A percentile compares a stretch with the other conserved stretches of the same genome.
Conservation (phyloP, 2,888 invertebrate genomes). For the Leucoma salicis region DNA sequence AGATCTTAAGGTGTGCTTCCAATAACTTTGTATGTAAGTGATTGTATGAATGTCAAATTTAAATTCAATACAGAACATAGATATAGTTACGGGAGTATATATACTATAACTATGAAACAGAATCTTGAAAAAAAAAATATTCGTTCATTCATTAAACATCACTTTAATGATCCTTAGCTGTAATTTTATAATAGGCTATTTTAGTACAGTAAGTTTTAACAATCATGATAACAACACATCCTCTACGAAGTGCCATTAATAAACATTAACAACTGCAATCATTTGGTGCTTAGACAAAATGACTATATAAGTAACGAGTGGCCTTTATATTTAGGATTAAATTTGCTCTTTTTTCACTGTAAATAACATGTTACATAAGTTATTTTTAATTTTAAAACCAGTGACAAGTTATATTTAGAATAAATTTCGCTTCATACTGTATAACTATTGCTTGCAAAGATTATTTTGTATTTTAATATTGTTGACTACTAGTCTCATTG, state of each 20-base stretch:
- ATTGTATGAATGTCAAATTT: constrained; percentile 56
- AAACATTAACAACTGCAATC: constrained; percentile 18
- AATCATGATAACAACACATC: constrained; percentile 25
- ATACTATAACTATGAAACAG: constrained; percentile 35
- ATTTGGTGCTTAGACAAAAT: constrained; percentile 51
- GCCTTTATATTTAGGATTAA: constrained; percentile 57
- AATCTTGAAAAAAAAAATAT: constrained; percentile 28
- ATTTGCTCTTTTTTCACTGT: constrained; percentile 55
- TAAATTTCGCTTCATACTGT: constrained; percentile 36
- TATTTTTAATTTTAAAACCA: constrained; percentile 39
- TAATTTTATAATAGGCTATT: constrained; percentile 37
- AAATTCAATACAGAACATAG: too few species aligned
- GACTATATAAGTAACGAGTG: constrained; percentile 49
- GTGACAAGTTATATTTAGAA: constrained; percentile 36
- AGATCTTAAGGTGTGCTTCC: constrained; percentile 57
- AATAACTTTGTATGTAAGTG: constrained; percentile 40
- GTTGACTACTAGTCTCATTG: constrained; percentile 68
- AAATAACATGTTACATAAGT: constrained; percentile 59
- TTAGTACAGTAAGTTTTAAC: constrained; percentile 31
- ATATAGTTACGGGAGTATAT: too few species aligned
- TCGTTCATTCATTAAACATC: constrained; percentile 45
- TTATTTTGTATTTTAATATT: constrained; percentile 48
- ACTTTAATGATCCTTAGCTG: constrained; percentile 33
- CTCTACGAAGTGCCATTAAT: constrained; percentile 39
- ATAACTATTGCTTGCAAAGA: constrained; percentile 53